Conservation (phyloP, 2,888 invertebrate genomes). For the Drosophila paranaensis region DNA sequence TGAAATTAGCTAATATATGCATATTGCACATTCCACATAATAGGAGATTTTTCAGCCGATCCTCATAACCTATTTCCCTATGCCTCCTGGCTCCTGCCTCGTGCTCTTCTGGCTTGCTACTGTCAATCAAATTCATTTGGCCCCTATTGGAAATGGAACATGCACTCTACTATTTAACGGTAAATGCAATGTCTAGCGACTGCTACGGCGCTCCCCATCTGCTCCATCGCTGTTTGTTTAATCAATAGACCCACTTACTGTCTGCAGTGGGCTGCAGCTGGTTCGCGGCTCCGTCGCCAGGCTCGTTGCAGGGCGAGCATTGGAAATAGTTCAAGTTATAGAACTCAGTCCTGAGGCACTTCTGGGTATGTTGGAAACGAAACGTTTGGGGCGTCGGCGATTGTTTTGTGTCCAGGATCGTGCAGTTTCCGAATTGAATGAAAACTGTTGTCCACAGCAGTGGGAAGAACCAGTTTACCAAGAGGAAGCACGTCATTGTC, state of each 20-base stretch:
- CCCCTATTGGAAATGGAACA: not conserved
- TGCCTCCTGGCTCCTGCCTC: too few species aligned
- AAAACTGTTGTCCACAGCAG: slow-evolving; percentile 42
- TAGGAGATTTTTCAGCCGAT: not conserved
- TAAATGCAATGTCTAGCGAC: slow-evolving; percentile 20
- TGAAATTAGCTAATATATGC: too few species aligned
- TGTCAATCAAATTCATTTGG: not conserved
- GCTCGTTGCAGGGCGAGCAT: slow-evolving; percentile 85
- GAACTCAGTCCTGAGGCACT: slow-evolving; percentile 85
- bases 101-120: not conserved
- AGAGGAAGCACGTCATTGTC: slow-evolving; percentile 52
- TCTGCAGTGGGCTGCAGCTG: slow-evolving; percentile 70
- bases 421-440: slow-evolving; percentile 35
- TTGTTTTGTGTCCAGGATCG: slow-evolving; percentile 31
- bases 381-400: slow-evolving; percentile 61
- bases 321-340: slow-evolving; percentile 85
- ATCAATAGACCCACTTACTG: slow-evolving; percentile 78
- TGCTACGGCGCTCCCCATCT: not conserved
- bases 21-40: not conserved
- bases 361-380: slow-evolving; percentile 60
- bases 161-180: not conserved
- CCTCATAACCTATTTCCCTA: not conserved
- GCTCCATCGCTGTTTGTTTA: slow-evolving; percentile 55
- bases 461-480: slow-evolving; percentile 45
- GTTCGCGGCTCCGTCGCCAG: slow-evolving; percentile 42